A percentile compares a stretch with the other conserved stretches of the same genome.
Evolutionary conservation across 2,113 vertebrate genomes (phyloP).

Genomic region (Colinus virginianus): DNA sequence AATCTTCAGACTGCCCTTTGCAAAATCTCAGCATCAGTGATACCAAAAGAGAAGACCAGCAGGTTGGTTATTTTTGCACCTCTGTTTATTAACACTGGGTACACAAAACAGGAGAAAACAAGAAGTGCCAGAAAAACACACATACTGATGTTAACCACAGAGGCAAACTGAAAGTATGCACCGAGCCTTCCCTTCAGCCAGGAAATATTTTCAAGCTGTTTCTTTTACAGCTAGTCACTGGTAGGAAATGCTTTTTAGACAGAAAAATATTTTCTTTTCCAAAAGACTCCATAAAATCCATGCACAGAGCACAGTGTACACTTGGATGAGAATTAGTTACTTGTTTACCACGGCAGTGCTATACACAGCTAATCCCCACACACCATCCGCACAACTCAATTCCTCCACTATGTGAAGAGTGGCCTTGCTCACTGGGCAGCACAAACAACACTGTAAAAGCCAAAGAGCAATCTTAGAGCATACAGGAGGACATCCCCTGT

Average conservation of each 20-base stretch:
- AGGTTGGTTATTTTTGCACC: neutral
- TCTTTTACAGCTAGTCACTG: conserved; percentile 29
- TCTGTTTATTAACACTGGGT: conserved; percentile 6
- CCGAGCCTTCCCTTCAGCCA: neutral
- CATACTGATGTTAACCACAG: conserved; percentile 24
- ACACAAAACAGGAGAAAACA: conserved; percentile 6
- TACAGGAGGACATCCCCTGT: neutral
- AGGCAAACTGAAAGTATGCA: neutral
- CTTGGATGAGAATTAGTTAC: conserved; percentile 31
- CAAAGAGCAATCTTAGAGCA: neutral
- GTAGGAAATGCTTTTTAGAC: conserved; percentile 50
- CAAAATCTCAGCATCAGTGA: neutral
- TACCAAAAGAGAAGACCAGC: conserved; percentile 17
- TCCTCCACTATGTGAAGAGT: neutral
- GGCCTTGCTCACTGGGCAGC: neutral
- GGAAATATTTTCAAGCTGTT: conserved; percentile 47
- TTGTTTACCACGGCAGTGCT: conserved; percentile 31
- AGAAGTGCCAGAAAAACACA: conserved; percentile 14
- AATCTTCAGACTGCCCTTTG: neutral
- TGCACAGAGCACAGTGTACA: neutral
- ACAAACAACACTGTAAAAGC: conserved; percentile 2
- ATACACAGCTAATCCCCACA: conserved; percentile 14
- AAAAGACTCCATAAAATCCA: conserved; percentile 35
- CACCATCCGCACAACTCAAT: neutral
- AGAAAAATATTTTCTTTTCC: conserved; percentile 56